Conservation (phyloP, 2,888 invertebrate species). For the Melanophora roralis region DNA sequence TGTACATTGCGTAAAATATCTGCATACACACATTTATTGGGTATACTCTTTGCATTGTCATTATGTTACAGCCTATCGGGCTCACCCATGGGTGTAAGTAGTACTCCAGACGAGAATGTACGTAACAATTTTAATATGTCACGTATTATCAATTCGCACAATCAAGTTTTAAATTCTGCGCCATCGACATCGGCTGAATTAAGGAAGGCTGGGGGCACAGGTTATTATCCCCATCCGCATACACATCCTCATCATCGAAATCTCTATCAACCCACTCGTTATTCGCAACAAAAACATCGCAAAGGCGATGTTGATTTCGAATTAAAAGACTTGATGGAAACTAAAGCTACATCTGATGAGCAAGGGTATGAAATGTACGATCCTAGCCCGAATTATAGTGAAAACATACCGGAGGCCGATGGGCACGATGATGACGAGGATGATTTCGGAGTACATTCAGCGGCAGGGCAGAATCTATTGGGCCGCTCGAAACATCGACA, state of each 20-base stretch:
- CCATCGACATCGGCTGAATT: conserved; percentile 71
- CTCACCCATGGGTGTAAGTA: conserved; percentile 73
- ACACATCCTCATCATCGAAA: conserved; percentile 56
- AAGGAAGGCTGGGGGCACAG: conserved; percentile 53
- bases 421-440: conserved; percentile 64
- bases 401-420: conserved; percentile 64
- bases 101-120: conserved; percentile 72
- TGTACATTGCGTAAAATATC: neutral
- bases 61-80: conserved; percentile 67
- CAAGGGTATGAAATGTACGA: conserved; percentile 72
- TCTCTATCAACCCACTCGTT: conserved; percentile 55
- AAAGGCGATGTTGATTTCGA: conserved; percentile 67
- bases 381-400: conserved; percentile 72
- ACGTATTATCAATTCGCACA: conserved; percentile 66
- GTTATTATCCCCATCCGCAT: conserved; percentile 56
- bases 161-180: conserved; percentile 67
- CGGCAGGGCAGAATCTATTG: conserved; percentile 70
- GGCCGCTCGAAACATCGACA: conserved; percentile 62
- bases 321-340: conserved; percentile 44
- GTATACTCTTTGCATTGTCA: conserved; percentile 18
- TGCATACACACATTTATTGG: conserved; percentile 12
- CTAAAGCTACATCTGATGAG: conserved; percentile 64
- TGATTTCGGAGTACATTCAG: conserved; percentile 62
- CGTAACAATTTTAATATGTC: conserved; percentile 67
- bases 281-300: conserved; percentile 36